Conservation (phyloP, 2,113 vertebrate species). For the Neodon shergylaensis region DNA sequence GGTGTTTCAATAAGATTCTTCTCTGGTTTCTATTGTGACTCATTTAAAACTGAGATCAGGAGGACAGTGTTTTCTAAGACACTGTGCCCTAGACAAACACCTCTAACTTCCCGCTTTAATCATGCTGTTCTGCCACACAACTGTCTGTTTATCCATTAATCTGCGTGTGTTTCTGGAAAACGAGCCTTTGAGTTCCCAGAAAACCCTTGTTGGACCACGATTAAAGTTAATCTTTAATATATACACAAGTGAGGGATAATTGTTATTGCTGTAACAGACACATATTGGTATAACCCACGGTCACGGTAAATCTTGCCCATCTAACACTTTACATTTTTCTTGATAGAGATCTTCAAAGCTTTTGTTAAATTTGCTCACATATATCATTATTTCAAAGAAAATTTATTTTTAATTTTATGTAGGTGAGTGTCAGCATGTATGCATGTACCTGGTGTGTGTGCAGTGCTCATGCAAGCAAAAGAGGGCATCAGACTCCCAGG, state of each 20-base stretch:
- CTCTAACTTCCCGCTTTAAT: not conserved
- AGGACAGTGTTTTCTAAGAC: not conserved
- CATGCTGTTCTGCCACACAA: not conserved
- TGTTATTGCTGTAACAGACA: not conserved
- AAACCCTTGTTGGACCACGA: not conserved
- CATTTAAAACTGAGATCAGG: not conserved
- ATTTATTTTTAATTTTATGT: not conserved
- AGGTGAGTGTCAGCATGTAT: not conserved
- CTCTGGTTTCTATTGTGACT: not conserved
- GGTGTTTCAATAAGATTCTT: constrained; percentile 17
- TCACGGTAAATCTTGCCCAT: not conserved
- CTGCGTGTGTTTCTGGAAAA: not conserved
- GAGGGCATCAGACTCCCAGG: not conserved
- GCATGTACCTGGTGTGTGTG: not conserved
- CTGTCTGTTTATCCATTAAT: not conserved
- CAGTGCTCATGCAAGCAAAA: not conserved
- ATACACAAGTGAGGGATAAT: not conserved
- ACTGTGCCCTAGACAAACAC: not conserved
- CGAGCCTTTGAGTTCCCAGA: not conserved
- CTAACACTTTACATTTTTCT: not conserved
- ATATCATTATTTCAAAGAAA: not conserved
- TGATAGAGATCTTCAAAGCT: not conserved
- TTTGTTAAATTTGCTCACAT: constrained; percentile 3
- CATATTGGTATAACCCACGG: not conserved
- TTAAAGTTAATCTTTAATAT: not conserved